Conservation (phyloP, 2,797 vertebrate species). For the Fistularia tabacaria region DNA sequence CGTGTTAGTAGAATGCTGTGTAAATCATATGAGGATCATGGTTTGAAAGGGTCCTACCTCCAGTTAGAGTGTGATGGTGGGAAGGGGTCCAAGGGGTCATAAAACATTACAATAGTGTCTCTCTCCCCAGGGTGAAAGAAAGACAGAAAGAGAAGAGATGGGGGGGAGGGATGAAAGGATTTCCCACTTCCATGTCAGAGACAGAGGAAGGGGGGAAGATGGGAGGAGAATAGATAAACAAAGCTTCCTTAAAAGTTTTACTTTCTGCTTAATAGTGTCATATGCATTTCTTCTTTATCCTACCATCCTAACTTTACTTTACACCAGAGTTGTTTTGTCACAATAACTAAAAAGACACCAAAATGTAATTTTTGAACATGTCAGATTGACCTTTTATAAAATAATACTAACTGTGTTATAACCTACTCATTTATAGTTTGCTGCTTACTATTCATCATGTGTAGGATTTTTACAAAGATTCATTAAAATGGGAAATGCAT, state of each 20-base stretch:
- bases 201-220: slow-evolving; percentile 38
- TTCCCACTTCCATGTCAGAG: slow-evolving; percentile 66
- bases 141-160: slow-evolving; percentile 45
- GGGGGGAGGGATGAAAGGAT: slow-evolving; percentile 66
- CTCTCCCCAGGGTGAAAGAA: slow-evolving; percentile 61
- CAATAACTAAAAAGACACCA: too few relatives aligned
- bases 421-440: not conserved
- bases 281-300: not conserved
- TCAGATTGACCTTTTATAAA: too few relatives aligned
- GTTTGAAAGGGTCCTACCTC: slow-evolving; percentile 27
- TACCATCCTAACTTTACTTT: too few relatives aligned
- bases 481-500: slow-evolving; percentile 22
- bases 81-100: slow-evolving; percentile 59
- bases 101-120: slow-evolving; percentile 71
- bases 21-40: slow-evolving; percentile 2
- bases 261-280: slow-evolving; percentile 21
- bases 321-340: too few relatives aligned
- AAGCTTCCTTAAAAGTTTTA: slow-evolving; percentile 37
- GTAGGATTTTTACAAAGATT: slow-evolving; percentile 16
- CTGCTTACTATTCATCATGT: slow-evolving; percentile 13
- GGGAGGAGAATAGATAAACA: slow-evolving; percentile 45
- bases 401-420: too few relatives aligned
- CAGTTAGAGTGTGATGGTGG: slow-evolving; percentile 28
- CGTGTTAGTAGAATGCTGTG: too few relatives aligned
- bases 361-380: too few relatives aligned